These are phyloP conservation scores for Tiliacea aurago DNA, from an alignment of 2,888 invertebrate species.

Conservation along the genomic window DNA sequence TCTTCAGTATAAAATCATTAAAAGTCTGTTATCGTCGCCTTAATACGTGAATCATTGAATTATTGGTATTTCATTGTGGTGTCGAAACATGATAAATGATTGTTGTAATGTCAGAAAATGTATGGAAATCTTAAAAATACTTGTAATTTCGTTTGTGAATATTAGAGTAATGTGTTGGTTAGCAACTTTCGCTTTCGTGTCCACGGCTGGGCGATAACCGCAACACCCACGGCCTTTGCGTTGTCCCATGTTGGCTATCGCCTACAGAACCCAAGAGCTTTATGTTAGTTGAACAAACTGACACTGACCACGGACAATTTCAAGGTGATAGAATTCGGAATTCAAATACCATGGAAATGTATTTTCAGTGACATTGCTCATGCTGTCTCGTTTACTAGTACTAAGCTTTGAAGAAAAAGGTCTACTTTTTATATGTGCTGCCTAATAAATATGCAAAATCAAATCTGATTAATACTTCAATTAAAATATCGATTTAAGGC, in stretches of 20 bases:
- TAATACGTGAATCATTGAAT: constrained; percentile 38
- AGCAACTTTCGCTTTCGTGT: constrained; percentile 70
- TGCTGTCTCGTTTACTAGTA: not conserved
- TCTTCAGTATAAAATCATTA: too few species aligned
- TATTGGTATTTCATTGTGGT: constrained; percentile 38
- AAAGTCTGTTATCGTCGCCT: too few species aligned
- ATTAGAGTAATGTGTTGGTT: constrained; percentile 60
- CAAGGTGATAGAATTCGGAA: constrained; percentile 55
- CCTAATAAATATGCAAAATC: constrained; percentile 40
- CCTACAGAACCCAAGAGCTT: constrained; percentile 73
- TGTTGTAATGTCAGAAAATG: constrained; percentile 30
- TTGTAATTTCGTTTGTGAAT: constrained; percentile 43
- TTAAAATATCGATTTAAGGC: constrained; percentile 61
- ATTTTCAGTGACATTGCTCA: constrained; percentile 10
- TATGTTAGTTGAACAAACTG: constrained; percentile 64
- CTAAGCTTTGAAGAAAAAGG: constrained; percentile 33
- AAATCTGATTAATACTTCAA: constrained; percentile 50
- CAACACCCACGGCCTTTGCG: constrained; percentile 72
- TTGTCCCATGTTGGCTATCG: constrained; percentile 52
- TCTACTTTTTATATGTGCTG: not conserved
- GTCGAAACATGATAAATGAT: constrained; percentile 49
- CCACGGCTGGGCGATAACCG: constrained; percentile 65
- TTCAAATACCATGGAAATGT: constrained; percentile 28
- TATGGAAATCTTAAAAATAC: constrained; percentile 37
- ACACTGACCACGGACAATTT: constrained; percentile 78